These are phyloP conservation scores for Priocnemis perturbator DNA, from an alignment of 2,888 invertebrate genomes.

Conservation along the genomic window DNA sequence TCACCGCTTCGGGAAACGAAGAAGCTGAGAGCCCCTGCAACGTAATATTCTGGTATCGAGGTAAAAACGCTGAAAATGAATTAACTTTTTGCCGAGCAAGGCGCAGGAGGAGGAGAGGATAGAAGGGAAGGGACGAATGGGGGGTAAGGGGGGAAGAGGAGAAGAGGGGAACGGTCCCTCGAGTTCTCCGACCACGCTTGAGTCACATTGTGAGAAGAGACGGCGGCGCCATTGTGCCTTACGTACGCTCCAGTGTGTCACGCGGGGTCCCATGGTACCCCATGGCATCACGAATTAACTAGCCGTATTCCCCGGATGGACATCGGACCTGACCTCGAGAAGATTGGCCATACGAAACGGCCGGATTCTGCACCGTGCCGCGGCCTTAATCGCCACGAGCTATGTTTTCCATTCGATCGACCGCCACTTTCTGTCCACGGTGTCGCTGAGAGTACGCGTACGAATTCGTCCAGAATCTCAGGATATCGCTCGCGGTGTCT, in stretches of 20 bases:
- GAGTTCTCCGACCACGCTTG: conserved; percentile 51
- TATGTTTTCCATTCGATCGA: too few species aligned
- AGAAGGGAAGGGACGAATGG: conserved; percentile 11
- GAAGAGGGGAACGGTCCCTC: not conserved
- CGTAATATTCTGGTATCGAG: conserved; percentile 63
- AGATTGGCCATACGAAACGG: conserved; percentile 45
- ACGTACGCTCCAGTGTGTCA: conserved; percentile 43
- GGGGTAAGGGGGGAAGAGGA: not conserved
- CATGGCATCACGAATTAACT: conserved; percentile 47
- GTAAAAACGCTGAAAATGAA: conserved; percentile 71
- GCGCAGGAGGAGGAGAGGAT: not conserved
- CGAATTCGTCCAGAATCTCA: too few species aligned
- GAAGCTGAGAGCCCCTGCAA: conserved; percentile 58
- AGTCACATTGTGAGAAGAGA: conserved; percentile 58
- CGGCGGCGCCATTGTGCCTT: conserved; percentile 49
- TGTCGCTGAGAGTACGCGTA: too few species aligned
- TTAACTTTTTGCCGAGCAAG: conserved; percentile 67
- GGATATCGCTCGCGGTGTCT: too few species aligned
- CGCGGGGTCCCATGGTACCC: conserved; percentile 40
- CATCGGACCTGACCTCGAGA: conserved; percentile 39
- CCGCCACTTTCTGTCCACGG: too few species aligned
- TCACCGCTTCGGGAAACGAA: not conserved
- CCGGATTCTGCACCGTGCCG: conserved; percentile 9
- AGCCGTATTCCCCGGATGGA: conserved; percentile 44
- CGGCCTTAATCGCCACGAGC: conserved; percentile 39